Percentiles rank a stretch among this genome's conserved stretches.
Evolutionary conservation across 1,140 invertebrate genomes (phyloP).

Genomic region (Rhopalosiphum maidis): DNA sequence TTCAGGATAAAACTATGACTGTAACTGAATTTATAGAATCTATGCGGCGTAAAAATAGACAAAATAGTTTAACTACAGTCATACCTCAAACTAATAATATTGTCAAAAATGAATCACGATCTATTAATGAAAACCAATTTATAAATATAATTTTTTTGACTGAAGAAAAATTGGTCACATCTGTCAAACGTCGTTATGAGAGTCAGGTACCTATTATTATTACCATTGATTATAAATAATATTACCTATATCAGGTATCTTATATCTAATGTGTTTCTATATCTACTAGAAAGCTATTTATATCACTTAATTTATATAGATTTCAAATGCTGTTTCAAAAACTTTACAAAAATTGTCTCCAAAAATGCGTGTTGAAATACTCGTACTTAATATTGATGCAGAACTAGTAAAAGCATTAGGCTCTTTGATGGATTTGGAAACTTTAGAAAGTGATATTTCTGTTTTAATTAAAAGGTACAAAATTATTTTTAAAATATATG

Average conservation of each 20-base stretch:
- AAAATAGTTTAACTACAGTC: slow-evolving; percentile 21
- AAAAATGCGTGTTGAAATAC: slow-evolving; percentile 64
- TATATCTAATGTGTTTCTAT: neutral
- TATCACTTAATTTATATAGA: slow-evolving; percentile 30
- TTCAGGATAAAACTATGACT: slow-evolving; percentile 59
- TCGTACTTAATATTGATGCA: slow-evolving; percentile 64
- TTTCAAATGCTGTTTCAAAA: slow-evolving; percentile 61
- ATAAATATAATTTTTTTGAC: slow-evolving; percentile 59
- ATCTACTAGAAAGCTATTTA: neutral
- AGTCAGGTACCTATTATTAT: slow-evolving; percentile 58
- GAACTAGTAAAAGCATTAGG: slow-evolving; percentile 64
- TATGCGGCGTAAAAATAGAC: slow-evolving; percentile 37
- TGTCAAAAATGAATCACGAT: slow-evolving; percentile 47
- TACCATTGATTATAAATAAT: too few relatives aligned
- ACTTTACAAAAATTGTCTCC: slow-evolving; percentile 63
- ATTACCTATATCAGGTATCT: neutral
- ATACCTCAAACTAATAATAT: slow-evolving; percentile 16
- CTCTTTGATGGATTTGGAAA: slow-evolving; percentile 63
- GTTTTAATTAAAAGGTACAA: slow-evolving; percentile 64
- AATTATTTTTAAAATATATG: neutral
- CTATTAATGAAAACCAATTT: slow-evolving; percentile 19
- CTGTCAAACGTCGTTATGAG: slow-evolving; percentile 59
- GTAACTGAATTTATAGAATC: slow-evolving; percentile 58
- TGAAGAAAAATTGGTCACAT: slow-evolving; percentile 58
- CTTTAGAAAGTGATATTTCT: slow-evolving; percentile 62